Evolutionary conservation across 2,888 invertebrate species (phyloP).

Genomic region (Alviniconcha strummeri): DNA sequence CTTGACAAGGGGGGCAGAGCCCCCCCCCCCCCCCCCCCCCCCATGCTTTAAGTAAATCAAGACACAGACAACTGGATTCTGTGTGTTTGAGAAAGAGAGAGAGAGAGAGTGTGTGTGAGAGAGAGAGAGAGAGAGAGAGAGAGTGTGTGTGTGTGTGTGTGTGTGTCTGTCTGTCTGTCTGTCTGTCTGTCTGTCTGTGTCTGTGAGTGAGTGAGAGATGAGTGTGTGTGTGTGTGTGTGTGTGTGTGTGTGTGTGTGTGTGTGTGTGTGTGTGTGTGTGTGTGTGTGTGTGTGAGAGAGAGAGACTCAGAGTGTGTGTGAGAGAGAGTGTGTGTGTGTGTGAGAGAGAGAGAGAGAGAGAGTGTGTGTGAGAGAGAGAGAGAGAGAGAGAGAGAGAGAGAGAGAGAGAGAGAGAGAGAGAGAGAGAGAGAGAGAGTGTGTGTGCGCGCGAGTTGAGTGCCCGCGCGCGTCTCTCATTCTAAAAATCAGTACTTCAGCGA

Average conservation of each 20-base stretch:
- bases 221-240: background rate
- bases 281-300: slow-evolving; percentile 22
- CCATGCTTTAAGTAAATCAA: no score
- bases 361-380: no score
- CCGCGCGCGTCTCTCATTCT: background rate
- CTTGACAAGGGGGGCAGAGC: no score
- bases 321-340: no score
- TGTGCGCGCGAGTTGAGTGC: background rate
- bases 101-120: background rate
- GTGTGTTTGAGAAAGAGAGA: background rate
- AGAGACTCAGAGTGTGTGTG: no score
- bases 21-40: no score
- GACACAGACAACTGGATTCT: background rate
- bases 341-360: no score
- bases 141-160: background rate
- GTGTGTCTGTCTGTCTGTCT: slow-evolving; percentile 14
- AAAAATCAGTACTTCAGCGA: background rate
- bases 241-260: background rate
- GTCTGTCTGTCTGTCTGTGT: background rate
- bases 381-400: slow-evolving; percentile 5
- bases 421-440: background rate
- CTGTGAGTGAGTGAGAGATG: background rate
- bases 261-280: slow-evolving; percentile 5
- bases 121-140: background rate
- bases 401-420: slow-evolving; percentile 26